phyloP scores from a whole-genome alignment of 92 coral and sea anemone genomes.

The Actinernus sp. region DNA sequence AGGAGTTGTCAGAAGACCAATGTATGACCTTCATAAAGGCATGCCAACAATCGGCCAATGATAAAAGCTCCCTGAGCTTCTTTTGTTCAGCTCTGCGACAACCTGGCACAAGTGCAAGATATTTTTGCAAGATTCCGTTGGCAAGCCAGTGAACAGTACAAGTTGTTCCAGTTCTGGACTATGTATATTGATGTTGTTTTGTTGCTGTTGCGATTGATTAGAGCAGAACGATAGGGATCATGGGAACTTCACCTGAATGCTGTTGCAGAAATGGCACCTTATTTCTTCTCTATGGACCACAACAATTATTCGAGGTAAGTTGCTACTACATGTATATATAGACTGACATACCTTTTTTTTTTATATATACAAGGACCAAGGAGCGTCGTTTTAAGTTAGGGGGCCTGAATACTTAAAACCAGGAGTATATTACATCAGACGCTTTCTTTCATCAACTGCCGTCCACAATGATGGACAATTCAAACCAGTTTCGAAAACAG shows the following conservation, averaged over 20 bases:
- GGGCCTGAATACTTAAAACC: too few species aligned
- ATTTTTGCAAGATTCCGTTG: conserved; percentile 11
- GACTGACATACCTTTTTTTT: too few species aligned
- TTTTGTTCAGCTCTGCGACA: too few species aligned
- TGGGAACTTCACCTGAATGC: conserved; percentile 56
- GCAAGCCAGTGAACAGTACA: conserved; percentile 37
- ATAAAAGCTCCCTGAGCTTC: conserved; percentile 3
- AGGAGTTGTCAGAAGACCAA: background rate
- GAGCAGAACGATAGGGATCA: conserved; percentile 63
- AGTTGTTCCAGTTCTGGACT: conserved; percentile 65
- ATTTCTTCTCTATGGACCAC: conserved; percentile 55
- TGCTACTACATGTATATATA: too few species aligned
- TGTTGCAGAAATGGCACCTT: conserved; percentile 57
- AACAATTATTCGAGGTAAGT: conserved; percentile 52
- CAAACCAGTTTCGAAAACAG: too few species aligned
- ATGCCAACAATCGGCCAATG: too few species aligned
- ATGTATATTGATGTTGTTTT: conserved; percentile 37
- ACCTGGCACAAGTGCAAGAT: conserved; percentile 27
- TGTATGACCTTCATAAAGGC: background rate
- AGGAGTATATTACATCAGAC: too few species aligned
- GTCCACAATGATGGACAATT: too few species aligned
- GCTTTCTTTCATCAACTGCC: too few species aligned
- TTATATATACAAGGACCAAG: too few species aligned
- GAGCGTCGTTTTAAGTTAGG: too few species aligned
- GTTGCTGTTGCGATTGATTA: conserved; percentile 52